These are phyloP conservation scores for Lomographa bimaculata DNA, from an alignment of 2,888 invertebrate species.

Conservation along the genomic window DNA sequence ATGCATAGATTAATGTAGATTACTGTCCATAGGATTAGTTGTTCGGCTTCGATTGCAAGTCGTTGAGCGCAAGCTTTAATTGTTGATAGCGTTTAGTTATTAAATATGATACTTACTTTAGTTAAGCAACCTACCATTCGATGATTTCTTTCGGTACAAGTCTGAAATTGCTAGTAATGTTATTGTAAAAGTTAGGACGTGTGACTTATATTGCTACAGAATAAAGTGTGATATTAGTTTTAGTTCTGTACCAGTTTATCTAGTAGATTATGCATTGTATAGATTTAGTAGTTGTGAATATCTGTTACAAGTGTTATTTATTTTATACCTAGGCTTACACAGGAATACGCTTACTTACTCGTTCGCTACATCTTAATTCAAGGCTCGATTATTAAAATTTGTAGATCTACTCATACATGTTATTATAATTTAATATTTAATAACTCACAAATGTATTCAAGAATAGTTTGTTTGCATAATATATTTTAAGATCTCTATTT, in stretches of 20 bases:
- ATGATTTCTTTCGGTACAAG: slow-evolving; percentile 43
- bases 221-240: slow-evolving; percentile 75
- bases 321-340: slow-evolving; percentile 40
- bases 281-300: slow-evolving; percentile 31
- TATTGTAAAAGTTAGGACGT: slow-evolving; percentile 39
- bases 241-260: slow-evolving; percentile 45
- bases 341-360: slow-evolving; percentile 65
- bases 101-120: slow-evolving; percentile 47
- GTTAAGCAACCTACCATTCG: slow-evolving; percentile 52
- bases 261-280: slow-evolving; percentile 26
- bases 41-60: slow-evolving; percentile 60
- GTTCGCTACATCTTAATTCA: too few species aligned
- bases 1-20: slow-evolving; percentile 72
- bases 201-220: slow-evolving; percentile 44
- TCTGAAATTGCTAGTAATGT: slow-evolving; percentile 39
- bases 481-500: too few species aligned
- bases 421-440: too few species aligned
- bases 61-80: slow-evolving; percentile 73
- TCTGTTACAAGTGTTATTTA: slow-evolving; percentile 41
- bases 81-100: slow-evolving; percentile 63
- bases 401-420: too few species aligned
- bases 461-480: too few species aligned
- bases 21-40: slow-evolving; percentile 56
- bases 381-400: too few species aligned
- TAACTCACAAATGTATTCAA: too few species aligned